Conservation (phyloP, 2,797 vertebrate species). For the Heterohyrax brucei region DNA sequence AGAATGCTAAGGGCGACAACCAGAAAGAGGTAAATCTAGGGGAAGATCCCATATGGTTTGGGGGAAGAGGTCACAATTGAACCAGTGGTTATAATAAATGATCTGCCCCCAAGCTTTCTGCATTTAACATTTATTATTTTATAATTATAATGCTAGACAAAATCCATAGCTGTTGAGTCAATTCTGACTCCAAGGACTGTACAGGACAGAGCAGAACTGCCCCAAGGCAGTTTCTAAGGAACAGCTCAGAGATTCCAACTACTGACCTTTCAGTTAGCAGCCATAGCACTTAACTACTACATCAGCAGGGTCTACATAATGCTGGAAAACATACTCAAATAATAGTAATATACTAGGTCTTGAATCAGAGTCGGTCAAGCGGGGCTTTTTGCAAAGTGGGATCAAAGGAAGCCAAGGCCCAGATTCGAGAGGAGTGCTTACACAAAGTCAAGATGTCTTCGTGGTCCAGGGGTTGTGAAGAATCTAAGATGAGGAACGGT, state of each 20-base stretch:
- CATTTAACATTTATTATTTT: neutral
- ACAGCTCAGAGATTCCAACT: too few relatives aligned
- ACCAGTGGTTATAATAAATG: neutral
- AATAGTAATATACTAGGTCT: neutral
- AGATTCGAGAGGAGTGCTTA: neutral
- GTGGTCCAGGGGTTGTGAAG: neutral
- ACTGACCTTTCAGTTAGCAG: too few relatives aligned
- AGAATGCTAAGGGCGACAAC: slow-evolving; percentile 1
- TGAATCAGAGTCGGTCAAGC: neutral
- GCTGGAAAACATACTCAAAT: neutral
- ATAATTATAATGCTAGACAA: neutral
- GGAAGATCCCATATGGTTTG: neutral
- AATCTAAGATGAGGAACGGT: neutral
- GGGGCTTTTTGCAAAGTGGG: neutral
- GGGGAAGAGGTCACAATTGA: neutral
- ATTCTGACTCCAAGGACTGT: too few relatives aligned
- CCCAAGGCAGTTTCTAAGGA: too few relatives aligned
- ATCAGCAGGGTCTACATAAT: too few relatives aligned
- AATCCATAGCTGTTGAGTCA: too few relatives aligned
- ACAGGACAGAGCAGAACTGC: too few relatives aligned
- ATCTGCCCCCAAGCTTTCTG: neutral
- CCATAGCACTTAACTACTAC: too few relatives aligned
- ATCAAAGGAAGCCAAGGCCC: neutral
- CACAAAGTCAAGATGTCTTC: neutral
- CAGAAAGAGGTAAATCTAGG: neutral